These are phyloP conservation scores for Dendroctonus ponderosae DNA, from an alignment of 1,140 invertebrate genomes.

Conservation along the genomic window DNA sequence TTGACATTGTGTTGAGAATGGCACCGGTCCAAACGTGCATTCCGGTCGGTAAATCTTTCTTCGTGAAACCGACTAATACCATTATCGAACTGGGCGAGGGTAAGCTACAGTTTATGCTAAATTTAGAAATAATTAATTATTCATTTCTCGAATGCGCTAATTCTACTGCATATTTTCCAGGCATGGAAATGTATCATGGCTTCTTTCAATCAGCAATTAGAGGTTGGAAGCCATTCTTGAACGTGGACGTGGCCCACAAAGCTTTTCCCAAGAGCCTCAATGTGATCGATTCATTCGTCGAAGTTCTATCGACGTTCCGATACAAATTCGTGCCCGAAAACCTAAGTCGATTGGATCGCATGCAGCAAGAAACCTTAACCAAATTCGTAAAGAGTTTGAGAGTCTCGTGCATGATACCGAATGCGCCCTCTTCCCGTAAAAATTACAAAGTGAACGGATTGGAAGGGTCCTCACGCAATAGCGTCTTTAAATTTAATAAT, in stretches of 20 bases:
- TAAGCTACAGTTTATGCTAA: slow-evolving; percentile 5
- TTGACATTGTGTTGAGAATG: slow-evolving; percentile 80
- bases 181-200: slow-evolving; percentile 70
- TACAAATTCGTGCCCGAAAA: not conserved
- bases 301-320: slow-evolving; percentile 37
- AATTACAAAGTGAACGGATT: slow-evolving; percentile 58
- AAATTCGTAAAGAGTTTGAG: slow-evolving; percentile 39
- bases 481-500: slow-evolving; percentile 50
- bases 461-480: slow-evolving; percentile 40
- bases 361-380: slow-evolving; percentile 10
- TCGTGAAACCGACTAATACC: slow-evolving; percentile 41
- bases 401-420: slow-evolving; percentile 55
- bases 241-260: slow-evolving; percentile 69
- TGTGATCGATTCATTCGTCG: slow-evolving; percentile 48
- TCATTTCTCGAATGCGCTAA: too few species aligned
- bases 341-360: slow-evolving; percentile 3
- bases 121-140: slow-evolving; percentile 9
- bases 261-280: slow-evolving; percentile 53
- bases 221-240: slow-evolving; percentile 69
- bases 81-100: slow-evolving; percentile 38
- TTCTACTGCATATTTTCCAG: slow-evolving; percentile 26
- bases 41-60: slow-evolving; percentile 52
- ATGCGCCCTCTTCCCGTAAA: slow-evolving; percentile 47
- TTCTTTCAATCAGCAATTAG: slow-evolving; percentile 72
- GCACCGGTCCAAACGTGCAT: slow-evolving; percentile 52